Base-by-base conservation (phyloP, 2,888 invertebrate species). In the Lasioglossum calceatum region DNA sequence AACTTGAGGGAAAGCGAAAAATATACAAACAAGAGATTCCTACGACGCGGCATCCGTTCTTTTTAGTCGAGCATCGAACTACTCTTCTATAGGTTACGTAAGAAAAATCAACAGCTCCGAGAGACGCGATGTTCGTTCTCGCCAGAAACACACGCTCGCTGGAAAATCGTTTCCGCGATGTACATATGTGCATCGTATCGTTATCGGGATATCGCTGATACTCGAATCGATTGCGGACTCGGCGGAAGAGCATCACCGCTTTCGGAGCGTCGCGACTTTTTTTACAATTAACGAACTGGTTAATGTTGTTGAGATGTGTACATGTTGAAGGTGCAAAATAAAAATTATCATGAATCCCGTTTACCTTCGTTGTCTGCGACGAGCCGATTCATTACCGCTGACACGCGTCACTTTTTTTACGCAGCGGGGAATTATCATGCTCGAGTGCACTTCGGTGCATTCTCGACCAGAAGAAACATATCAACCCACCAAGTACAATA, bases 241-340 rank as follows among this genome's bases (percentile, higher is more conserved):
- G n/a, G 77, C 50, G 61, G 4, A 39, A 75, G 64, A 44, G 32
- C 32, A 50, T 67, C 70, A 36, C 32, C 72, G 47, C 50, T 77
- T 58, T 82, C 76, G 61, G 75, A 85, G 71, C 50, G 44, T 82
- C 61, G 72, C 76, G 74, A 87, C 72, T 89, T 85, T 88, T 89
- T 90, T 87, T 86, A 89, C 81, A 83, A 19, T 80, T 84, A 71
- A 85, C 70, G 47, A 75, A 81, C 80, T 87, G 85, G 88, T 90
- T 88, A 89, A 91, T 92, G 76, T 90, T 92, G 92, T 93, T 91
- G 81, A 86, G 86, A 90, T 89, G 90, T 92, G 92, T 92, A 92
- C 87, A 92, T 85, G 89, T 92, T 92, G 82, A 90, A 89, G 89
- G 88, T 92, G 89, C 79, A 87, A 88, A 93, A 93, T 92, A 92